These are phyloP conservation scores for Caenorhabditis panamensis DNA, from an alignment of 2,888 invertebrate genomes.

Conservation along the genomic window DNA sequence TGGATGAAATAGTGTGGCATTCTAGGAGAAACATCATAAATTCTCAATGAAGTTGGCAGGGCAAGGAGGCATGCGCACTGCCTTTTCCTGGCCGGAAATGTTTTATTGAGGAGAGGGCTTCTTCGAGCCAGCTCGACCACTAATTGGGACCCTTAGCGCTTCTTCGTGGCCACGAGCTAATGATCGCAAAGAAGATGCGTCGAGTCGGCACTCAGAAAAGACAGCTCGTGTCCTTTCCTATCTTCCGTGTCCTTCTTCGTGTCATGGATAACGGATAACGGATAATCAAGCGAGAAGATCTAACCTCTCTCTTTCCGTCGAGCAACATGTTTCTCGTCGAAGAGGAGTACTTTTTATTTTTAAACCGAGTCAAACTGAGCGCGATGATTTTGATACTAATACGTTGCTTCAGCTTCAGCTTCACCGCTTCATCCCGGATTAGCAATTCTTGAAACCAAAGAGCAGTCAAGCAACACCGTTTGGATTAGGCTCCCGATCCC, in stretches of 20 bases:
- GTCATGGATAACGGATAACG: neutral
- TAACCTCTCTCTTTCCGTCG: neutral
- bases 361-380: constrained; percentile 1
- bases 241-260: neutral
- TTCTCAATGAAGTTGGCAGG: constrained; percentile 52
- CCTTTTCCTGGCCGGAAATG: constrained; percentile 38
- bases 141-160: constrained; percentile 58
- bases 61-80: constrained; percentile 24
- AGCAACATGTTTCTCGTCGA: neutral
- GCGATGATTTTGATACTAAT: constrained; percentile 16
- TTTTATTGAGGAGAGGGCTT: constrained; percentile 51
- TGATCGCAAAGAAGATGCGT: constrained; percentile 18
- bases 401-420: neutral
- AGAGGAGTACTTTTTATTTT: neutral
- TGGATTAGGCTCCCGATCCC: neutral
- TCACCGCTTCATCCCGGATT: neutral
- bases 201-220: neutral
- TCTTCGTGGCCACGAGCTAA: constrained; percentile 25
- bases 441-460: constrained; percentile 6
- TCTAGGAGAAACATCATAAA: constrained; percentile 51
- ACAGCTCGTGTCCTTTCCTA: neutral
- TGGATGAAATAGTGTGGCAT: constrained; percentile 31
- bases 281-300: constrained; percentile 5
- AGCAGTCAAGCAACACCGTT: neutral
- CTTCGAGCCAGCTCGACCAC: constrained; percentile 13